Base-by-base conservation (phyloP, 64 coral and sea anemone species). In the Pachyseris speciosa region DNA sequence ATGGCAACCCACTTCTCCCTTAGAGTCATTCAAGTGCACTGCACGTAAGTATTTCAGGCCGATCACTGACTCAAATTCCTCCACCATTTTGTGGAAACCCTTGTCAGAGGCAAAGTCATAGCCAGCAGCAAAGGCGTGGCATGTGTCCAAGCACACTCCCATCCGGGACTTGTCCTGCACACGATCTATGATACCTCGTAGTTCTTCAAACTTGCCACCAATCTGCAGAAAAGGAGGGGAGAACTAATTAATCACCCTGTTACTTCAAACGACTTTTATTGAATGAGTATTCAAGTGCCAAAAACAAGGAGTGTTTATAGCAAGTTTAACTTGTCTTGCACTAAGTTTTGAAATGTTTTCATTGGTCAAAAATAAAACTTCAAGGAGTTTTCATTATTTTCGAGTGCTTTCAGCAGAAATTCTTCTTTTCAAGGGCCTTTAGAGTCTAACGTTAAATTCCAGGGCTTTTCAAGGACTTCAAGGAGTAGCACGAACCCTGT, bases 191-290 rank as follows among this genome's bases (percentile, higher is more conserved):
- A 98, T 98, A 7, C 55, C 88, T 66, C 63, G 36, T 3, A 98
- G 61, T 39, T 98, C 96, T 86, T 98, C 89, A 98, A 98, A 98
- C 58, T 98, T 98, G 17, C 96, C 96, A 71, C 96, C 96, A 90
- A 98, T 69, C 96, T 98, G 80, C 42, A 25, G 29, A 33, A 80
- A 51, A 68, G 36, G 22, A 24, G 49, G 28, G 20, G 1, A 76
- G 19, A 38, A 83, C 19, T 36, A 75, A 43, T 27, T 29, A 27
- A 1, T 45, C 15, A 71, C n/a, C n/a, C n/a, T n/a, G n/a, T n/a
- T n/a, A 7, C 20, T 9, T 0, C 16, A 39, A 71, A 71, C 16
- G 29, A 39, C 9, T 16, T 57, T 57, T 19, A 57, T 57, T 13
- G 0, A n/a, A n/a, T n/a, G n/a, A n/a, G n/a, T n/a, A n/a, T n/a